These are phyloP conservation scores for Nemotelus pantherinus DNA, from an alignment of 2,888 invertebrate species.

Conservation along the genomic window DNA sequence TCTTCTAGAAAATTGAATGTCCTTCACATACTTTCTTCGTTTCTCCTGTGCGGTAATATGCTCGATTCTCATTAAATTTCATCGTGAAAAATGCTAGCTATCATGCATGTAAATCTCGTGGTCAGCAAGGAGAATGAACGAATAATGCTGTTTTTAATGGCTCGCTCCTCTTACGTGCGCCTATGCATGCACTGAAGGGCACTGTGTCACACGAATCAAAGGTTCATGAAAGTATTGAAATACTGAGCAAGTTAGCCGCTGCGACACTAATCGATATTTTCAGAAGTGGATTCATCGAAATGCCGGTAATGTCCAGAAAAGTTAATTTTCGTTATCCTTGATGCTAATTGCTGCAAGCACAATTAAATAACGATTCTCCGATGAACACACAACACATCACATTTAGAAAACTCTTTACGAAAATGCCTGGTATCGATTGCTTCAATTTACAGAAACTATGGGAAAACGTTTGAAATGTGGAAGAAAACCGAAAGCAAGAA, in stretches of 20 bases:
- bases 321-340: conserved; percentile 5
- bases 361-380: background rate
- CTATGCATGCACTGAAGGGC: conserved; percentile 31
- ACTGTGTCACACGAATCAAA: conserved; percentile 29
- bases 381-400: conserved; percentile 20
- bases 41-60: conserved; percentile 11
- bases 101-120: conserved; percentile 35
- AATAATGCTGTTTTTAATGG: conserved; percentile 10
- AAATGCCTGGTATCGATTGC: background rate
- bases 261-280: conserved; percentile 27
- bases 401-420: background rate
- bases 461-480: background rate
- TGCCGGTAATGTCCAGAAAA: conserved; percentile 18
- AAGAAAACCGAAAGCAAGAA: background rate
- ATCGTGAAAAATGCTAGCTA: conserved; percentile 20
- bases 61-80: conserved; percentile 28
- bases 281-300: conserved; percentile 8
- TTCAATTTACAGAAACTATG: background rate
- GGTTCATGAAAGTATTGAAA: background rate
- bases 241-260: background rate
- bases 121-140: background rate
- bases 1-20: conserved; percentile 8
- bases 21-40: conserved; percentile 39
- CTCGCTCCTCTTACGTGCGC: background rate
- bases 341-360: background rate